Evolutionary conservation across 2,888 invertebrate species (phyloP), one percentile per base, ranked within the genome.

Genomic region (Nasonovia ribisnigri): DNA sequence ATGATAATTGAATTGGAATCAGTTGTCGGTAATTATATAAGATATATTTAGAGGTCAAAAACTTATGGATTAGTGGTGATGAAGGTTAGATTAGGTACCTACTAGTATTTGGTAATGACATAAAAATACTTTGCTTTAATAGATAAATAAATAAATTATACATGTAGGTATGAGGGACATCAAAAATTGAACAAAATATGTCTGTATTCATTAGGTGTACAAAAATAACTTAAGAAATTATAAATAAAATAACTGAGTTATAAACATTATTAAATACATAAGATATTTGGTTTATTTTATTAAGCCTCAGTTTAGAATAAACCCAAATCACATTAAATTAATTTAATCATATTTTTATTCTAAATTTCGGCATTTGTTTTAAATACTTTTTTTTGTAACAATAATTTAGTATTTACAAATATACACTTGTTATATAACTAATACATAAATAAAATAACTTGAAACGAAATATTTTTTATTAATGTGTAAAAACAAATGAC

Each of bases 1-100:
- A 92, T 92, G 67, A 92, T 92, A 92, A 88, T 92, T 92, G 87
- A 88, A 92, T 88, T 92, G 88, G 67, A 92, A 92, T 92, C 88
- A n/a, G 51, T 67, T 87, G 51, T 77, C 24, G 67, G 67, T 77
- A 67, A 92, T 92, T 88, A 88, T 92, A 88, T 86, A 92, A 87
- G 36, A 87, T 87, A 48, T n/a, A 84, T 92, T 60, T 87, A 87
- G 86, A 92, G 86, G 87, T 92, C 86, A 29, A 92, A 92, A 92
- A 87, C 26, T 36, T 87, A 87, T 36, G 86, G 57, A 91, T 91
- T 91, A 84, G n/a, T 86, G 29, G 29, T 67, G 42, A 29, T 88
- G 92, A 92, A 92, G 92, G 92, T 92, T 88, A 88, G 86, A 92
- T 87, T 87, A 86, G n/a, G 46, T 46, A 86, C 43, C 29, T 84